Base-by-base conservation (phyloP, 1,140 invertebrate species). In the Hetaerina americana region DNA sequence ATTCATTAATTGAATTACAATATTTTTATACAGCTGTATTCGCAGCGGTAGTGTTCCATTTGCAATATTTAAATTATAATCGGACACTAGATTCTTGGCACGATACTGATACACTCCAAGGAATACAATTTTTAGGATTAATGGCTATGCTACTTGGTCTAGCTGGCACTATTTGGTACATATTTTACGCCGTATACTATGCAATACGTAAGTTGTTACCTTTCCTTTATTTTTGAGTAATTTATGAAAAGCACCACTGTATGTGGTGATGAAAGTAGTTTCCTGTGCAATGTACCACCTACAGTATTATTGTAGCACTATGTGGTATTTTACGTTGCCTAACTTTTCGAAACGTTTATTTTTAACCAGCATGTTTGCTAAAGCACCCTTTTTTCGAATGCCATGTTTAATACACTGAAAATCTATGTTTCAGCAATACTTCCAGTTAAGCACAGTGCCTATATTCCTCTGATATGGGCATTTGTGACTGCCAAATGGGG, bases 401-500 rank as follows among this genome's bases (percentile, higher is more conserved):
- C n/a, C n/a, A n/a, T n/a, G n/a, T n/a, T n/a, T n/a, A n/a, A n/a
- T n/a, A n/a, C n/a, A n/a, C n/a, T n/a, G n/a, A n/a, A n/a, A n/a
- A n/a, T n/a, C n/a, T n/a, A n/a, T n/a, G n/a, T n/a, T 72, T 66
- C 72, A 73, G 72, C 66, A 27, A 40, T 73, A 25, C 15, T 71
- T 18, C 72, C 72, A 8, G 68, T 73, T 6, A 15, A 22, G 24
- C 27, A 57, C 6, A 71, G 69, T 49, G 40, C 66, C 8, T 40
- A 28, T 26, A 70, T 73, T 15, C 22, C 72, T 67, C 66, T 70
- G 2, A 70, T 73, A n/a, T 73, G 72, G 72, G n/a, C 72, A 18
- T 73, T 73, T 24, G 71, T 73, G 72, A 71, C 69, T 18, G 72
- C 72, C 15, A 73, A 73, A 28, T 73, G 72, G 72, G 70, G 69